These are phyloP conservation scores for Nerophis ophidion DNA, from an alignment of 2,113 vertebrate species.

Conservation along the genomic window DNA sequence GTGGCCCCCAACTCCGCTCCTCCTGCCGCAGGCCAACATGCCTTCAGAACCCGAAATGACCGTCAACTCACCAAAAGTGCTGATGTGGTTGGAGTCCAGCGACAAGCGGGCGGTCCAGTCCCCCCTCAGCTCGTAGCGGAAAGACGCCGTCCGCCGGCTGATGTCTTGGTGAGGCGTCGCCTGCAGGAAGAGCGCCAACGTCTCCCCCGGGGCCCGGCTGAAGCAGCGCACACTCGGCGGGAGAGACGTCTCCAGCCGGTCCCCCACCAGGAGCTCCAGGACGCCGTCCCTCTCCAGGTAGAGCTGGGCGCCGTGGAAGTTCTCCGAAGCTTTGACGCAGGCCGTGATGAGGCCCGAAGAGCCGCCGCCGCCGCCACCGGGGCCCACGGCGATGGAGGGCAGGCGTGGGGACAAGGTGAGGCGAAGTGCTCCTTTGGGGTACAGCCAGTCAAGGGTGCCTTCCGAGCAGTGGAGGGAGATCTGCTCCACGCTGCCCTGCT, in stretches of 20 bases:
- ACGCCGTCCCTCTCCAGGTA: constrained; percentile 81
- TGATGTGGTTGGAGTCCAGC: constrained; percentile 63
- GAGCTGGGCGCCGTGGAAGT: constrained; percentile 85
- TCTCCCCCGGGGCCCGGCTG: constrained; percentile 77
- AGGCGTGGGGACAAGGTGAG: constrained; percentile 80
- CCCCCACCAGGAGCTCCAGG: constrained; percentile 83
- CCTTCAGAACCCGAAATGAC: constrained; percentile 29
- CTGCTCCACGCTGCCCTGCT: constrained; percentile 85
- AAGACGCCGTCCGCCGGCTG: constrained; percentile 85
- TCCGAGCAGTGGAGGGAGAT: constrained; percentile 82
- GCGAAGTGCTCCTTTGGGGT: constrained; percentile 83
- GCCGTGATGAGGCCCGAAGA: constrained; percentile 68
- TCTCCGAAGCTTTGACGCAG: constrained; percentile 77
- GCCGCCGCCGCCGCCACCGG: constrained; percentile 52
- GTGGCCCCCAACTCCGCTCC: constrained; percentile 50
- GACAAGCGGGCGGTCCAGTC: constrained; percentile 72
- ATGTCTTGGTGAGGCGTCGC: constrained; percentile 87
- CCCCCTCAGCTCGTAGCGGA: constrained; percentile 82
- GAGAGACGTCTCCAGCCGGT: constrained; percentile 52
- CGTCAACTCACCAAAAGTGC: constrained; percentile 72
- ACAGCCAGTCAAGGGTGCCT: constrained; percentile 85
- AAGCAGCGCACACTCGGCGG: constrained; percentile 77
- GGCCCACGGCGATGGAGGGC: constrained; percentile 58
- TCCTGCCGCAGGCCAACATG: constrained; percentile 42
- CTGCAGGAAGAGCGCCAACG: constrained; percentile 84